These are phyloP conservation scores for Idaea aversata DNA, from an alignment of 2,888 invertebrate species.

Conservation along the genomic window DNA sequence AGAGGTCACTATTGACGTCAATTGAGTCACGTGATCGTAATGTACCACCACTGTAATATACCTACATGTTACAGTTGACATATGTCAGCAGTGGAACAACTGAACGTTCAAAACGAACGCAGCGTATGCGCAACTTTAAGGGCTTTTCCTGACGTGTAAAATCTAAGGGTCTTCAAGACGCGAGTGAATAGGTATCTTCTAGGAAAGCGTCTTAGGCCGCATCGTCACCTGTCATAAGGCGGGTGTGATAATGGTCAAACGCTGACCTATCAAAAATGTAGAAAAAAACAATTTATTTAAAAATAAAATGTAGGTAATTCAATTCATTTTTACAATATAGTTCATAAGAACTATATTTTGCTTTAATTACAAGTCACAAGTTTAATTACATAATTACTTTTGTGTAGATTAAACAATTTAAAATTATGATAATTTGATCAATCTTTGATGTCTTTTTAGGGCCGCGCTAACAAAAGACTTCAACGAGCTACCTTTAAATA, in stretches of 20 bases:
- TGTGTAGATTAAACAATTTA: not conserved
- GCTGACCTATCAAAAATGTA: too few relatives aligned
- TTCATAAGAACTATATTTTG: too few relatives aligned
- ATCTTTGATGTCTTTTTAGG: conserved; percentile 3
- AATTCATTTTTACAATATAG: not conserved
- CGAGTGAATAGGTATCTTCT: too few relatives aligned
- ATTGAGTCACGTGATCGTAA: conserved; percentile 82
- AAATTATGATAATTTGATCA: not conserved
- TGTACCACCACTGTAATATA: conserved; percentile 40
- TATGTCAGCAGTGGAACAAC: conserved; percentile 22
- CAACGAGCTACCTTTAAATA: conserved; percentile 15
- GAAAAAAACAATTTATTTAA: too few relatives aligned
- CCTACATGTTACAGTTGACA: conserved; percentile 39
- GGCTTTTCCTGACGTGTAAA: too few relatives aligned
- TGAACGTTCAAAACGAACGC: not conserved
- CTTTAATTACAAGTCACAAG: not conserved
- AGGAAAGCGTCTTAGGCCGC: too few relatives aligned
- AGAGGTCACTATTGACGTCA: conserved; percentile 88
- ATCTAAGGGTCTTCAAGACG: too few relatives aligned
- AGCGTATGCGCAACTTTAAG: not conserved
- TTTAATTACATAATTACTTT: not conserved
- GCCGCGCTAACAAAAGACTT: conserved; percentile 16
- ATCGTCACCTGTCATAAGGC: too few relatives aligned
- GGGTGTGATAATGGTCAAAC: too few relatives aligned
- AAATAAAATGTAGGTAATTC: too few relatives aligned